Evolutionary conservation across 2,888 invertebrate genomes (phyloP).

Genomic region (Melieria omissa): DNA sequence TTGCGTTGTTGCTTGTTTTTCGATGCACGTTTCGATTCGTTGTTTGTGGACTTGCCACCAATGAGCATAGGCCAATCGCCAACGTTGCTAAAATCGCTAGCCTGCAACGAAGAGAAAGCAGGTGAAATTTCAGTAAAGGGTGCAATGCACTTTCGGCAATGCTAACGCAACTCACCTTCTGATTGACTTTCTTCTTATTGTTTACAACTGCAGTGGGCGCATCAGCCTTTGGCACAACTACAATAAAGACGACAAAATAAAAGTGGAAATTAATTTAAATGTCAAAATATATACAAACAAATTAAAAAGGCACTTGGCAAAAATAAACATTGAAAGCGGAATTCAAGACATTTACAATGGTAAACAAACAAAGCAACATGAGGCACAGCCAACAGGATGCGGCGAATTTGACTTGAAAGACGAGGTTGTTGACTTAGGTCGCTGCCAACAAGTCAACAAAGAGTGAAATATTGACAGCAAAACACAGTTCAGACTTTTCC

Average conservation of each 20-base stretch:
- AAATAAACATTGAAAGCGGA: background rate
- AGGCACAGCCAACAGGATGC: background rate
- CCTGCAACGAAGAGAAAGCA: constrained; percentile 69
- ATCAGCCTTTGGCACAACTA: constrained; percentile 54
- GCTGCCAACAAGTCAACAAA: background rate
- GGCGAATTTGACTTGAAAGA: too few species aligned
- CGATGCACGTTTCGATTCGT: constrained; percentile 65
- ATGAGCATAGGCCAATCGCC: constrained; percentile 90
- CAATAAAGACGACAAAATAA: constrained; percentile 33
- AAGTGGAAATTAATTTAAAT: background rate
- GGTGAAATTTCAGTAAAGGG: background rate
- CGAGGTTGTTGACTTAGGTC: too few species aligned
- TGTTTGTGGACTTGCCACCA: constrained; percentile 71
- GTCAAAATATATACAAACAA: background rate
- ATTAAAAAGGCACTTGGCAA: background rate
- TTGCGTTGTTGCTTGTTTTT: constrained; percentile 52
- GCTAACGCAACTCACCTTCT: constrained; percentile 67
- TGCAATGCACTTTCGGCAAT: too few species aligned
- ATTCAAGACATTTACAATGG: too few species aligned
- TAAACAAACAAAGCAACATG: background rate
- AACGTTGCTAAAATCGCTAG: constrained; percentile 87
- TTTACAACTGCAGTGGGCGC: constrained; percentile 68
- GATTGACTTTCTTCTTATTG: constrained; percentile 69
- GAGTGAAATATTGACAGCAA: background rate
- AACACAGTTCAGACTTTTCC: background rate